A percentile compares a stretch with the other conserved stretches of the same genome.
Evolutionary conservation across 2,113 vertebrate species (phyloP).

Genomic region (Podarcis raffonei): DNA sequence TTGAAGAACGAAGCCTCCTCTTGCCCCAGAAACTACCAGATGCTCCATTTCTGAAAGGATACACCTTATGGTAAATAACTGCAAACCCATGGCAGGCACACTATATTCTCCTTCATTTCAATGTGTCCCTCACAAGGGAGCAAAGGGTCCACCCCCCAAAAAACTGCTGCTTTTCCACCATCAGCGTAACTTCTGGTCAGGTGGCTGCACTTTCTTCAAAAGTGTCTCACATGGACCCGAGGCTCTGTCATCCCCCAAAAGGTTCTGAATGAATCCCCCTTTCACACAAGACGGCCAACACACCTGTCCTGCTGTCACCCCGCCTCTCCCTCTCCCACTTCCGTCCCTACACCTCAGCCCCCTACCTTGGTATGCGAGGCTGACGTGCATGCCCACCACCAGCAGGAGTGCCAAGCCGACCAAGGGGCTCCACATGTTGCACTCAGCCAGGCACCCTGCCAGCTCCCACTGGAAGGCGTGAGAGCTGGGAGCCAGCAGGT

Average conservation of each 20-base stretch:
- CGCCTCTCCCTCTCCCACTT: background rate
- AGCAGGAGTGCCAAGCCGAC: conserved; percentile 13
- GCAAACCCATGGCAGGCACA: background rate
- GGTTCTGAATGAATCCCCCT: background rate
- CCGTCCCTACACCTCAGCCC: background rate
- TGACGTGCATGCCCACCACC: conserved; percentile 10
- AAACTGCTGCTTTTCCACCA: background rate
- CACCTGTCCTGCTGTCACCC: background rate
- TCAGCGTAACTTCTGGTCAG: background rate
- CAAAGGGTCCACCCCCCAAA: background rate
- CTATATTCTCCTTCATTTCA: background rate
- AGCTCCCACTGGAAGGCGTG: no score
- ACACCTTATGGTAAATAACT: background rate
- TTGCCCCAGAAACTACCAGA: background rate
- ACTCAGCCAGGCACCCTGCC: no score
- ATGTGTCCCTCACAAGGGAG: background rate
- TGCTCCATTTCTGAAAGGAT: no score
- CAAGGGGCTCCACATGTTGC: background rate
- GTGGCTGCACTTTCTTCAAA: no score
- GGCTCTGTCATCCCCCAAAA: background rate
- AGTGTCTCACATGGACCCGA: background rate
- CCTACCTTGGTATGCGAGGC: conserved; percentile 63
- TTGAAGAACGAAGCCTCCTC: background rate
- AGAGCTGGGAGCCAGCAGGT: no score
- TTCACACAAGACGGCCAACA: no score